Conservation (phyloP, 2,113 vertebrate species). For the Mola mola region DNA sequence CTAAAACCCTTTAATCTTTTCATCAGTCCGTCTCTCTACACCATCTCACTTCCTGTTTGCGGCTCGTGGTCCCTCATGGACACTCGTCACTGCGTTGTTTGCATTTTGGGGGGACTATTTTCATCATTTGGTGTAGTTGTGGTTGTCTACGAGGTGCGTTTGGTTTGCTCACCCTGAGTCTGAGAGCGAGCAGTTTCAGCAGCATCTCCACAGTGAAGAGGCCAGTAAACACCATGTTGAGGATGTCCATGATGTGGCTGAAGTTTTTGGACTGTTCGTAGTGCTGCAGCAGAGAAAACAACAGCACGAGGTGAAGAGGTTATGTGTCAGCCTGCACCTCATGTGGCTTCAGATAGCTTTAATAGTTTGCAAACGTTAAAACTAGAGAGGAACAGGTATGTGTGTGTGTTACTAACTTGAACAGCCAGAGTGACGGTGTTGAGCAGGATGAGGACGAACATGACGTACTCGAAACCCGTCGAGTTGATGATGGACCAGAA, state of each 20-base stretch:
- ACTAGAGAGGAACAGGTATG: no score
- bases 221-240: conserved; percentile 95
- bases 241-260: conserved; percentile 92
- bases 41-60: no score
- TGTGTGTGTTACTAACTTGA: conserved; percentile 76
- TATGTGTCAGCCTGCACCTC: no score
- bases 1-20: no score
- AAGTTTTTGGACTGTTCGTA: conserved; percentile 92
- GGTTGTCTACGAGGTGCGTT: neutral
- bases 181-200: conserved; percentile 92
- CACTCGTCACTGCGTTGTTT: no score
- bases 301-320: no score
- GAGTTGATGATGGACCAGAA: conserved; percentile 96
- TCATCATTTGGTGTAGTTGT: neutral
- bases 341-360: no score
- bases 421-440: conserved; percentile 93
- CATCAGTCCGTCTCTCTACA: no score
- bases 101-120: no score
- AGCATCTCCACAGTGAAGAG: conserved; percentile 95
- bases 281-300: conserved; percentile 79
- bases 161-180: conserved; percentile 82
- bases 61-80: no score
- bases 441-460: conserved; percentile 94
- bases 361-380: no score
- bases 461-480: conserved; percentile 92